Conservation (phyloP, 2,888 invertebrate species). For the Peribatodes rhomboidaria region DNA sequence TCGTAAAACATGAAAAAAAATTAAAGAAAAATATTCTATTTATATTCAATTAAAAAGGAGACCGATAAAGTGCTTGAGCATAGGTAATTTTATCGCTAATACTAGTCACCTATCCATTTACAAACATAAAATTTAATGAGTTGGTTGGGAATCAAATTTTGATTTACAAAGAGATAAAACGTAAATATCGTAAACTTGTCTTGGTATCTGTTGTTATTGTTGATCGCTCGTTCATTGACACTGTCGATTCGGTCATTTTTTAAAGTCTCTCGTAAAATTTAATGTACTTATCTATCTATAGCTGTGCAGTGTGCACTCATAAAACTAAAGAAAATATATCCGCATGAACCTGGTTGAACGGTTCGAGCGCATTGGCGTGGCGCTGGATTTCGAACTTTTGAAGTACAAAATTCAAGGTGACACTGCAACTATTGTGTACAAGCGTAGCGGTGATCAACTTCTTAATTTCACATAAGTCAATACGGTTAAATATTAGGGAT, state of each 20-base stretch:
- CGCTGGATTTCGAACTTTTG: not conserved
- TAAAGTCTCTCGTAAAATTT: no score
- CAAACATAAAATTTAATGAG: conserved; percentile 1
- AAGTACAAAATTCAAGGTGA: no score
- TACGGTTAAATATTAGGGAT: no score
- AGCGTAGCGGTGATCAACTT: no score
- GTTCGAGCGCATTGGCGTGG: not conserved
- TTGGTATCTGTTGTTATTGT: conserved; percentile 43
- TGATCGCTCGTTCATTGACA: conserved; percentile 35
- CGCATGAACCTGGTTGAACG: not conserved
- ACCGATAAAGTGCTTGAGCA: not conserved
- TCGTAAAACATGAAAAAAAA: no score
- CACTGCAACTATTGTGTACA: no score
- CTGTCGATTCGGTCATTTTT: no score
- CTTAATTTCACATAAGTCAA: no score
- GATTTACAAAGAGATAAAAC: conserved; percentile 18
- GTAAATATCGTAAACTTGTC: conserved; percentile 42
- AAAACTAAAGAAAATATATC: not conserved
- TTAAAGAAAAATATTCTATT: no score
- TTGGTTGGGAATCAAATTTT: not conserved
- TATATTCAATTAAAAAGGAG: not conserved
- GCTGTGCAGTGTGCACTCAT: not conserved
- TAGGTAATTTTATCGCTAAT: not conserved
- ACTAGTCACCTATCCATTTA: not conserved
- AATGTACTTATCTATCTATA: no score